Percentiles rank a stretch among this genome's conserved stretches.
Evolutionary conservation across 2,113 vertebrate species (phyloP).

Genomic region (Gadus macrocephalus): DNA sequence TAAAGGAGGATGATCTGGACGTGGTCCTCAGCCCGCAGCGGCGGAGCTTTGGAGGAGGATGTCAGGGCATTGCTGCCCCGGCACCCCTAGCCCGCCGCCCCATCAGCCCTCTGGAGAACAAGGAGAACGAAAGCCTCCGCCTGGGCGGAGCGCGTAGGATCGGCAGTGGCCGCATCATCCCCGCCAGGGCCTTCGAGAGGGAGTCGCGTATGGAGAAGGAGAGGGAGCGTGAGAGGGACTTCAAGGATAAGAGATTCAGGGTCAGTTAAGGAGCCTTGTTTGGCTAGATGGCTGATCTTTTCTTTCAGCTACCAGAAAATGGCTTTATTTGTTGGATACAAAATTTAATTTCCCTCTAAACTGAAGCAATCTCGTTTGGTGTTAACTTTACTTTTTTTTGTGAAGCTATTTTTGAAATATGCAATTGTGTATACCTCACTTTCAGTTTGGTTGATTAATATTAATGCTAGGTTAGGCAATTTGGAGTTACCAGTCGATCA

Average conservation of each 20-base stretch:
- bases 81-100: conserved; percentile 76
- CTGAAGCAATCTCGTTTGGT: too few relatives aligned
- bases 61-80: conserved; percentile 79
- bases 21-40: conserved; percentile 93
- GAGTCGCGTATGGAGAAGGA: conserved; percentile 86
- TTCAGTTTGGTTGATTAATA: too few relatives aligned
- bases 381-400: too few relatives aligned
- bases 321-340: too few relatives aligned
- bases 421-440: too few relatives aligned
- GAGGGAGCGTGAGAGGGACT: conserved; percentile 87
- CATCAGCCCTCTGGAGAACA: conserved; percentile 88
- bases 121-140: conserved; percentile 86
- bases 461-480: too few relatives aligned
- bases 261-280: conserved; percentile 58
- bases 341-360: too few relatives aligned
- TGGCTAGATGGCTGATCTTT: too few relatives aligned
- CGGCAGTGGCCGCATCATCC: conserved; percentile 92
- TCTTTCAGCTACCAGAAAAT: too few relatives aligned
- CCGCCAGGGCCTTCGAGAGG: conserved; percentile 85
- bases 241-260: conserved; percentile 95
- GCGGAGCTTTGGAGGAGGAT: conserved; percentile 95
- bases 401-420: too few relatives aligned
- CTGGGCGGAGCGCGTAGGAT: conserved; percentile 85
- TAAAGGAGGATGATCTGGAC: conserved; percentile 96
- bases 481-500: too few relatives aligned